These are phyloP conservation scores for Antennarius striatus DNA, from an alignment of 2,113 vertebrate genomes.

Conservation along the genomic window DNA sequence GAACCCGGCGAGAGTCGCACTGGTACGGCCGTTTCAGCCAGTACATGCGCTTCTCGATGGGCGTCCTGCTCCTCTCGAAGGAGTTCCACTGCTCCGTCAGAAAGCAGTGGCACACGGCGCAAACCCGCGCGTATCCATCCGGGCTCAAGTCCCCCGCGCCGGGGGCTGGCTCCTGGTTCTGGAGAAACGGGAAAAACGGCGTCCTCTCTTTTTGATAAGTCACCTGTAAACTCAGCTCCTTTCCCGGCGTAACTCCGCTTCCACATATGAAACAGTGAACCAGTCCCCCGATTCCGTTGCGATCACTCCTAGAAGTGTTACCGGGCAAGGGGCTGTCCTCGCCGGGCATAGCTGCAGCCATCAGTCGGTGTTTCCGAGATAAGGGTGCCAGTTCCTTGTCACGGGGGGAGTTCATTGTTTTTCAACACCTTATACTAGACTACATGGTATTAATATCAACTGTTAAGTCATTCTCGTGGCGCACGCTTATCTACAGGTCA, in stretches of 20 bases:
- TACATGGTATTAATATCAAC: conserved; percentile 55
- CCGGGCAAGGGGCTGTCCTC: conserved; percentile 74
- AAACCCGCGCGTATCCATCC: conserved; percentile 88
- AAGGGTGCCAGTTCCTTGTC: conserved; percentile 78
- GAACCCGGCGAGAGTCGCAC: conserved; percentile 82
- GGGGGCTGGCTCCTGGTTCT: conserved; percentile 94
- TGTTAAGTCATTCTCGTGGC: conserved; percentile 52
- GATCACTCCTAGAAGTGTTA: conserved; percentile 70
- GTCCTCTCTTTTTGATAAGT: conserved; percentile 77
- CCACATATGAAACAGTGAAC: conserved; percentile 93
- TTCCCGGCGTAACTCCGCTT: conserved; percentile 86
- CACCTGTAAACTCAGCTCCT: conserved; percentile 86
- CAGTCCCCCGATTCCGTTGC: conserved; percentile 74
- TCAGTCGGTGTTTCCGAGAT: conserved; percentile 90
- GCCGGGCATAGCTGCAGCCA: conserved; percentile 82
- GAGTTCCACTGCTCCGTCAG: conserved; percentile 94
- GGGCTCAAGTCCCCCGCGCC: conserved; percentile 85
- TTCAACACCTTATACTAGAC: conserved; percentile 36
- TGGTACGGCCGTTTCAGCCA: conserved; percentile 95
- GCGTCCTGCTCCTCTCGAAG: conserved; percentile 92
- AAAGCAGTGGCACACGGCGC: conserved; percentile 94
- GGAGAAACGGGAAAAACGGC: conserved; percentile 92
- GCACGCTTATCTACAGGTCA: conserved; percentile 34
- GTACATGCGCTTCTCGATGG: conserved; percentile 95
- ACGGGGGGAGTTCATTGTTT: conserved; percentile 74